These are phyloP conservation scores for Autographa pulchrina DNA, from an alignment of 2,888 invertebrate species.

Conservation along the genomic window DNA sequence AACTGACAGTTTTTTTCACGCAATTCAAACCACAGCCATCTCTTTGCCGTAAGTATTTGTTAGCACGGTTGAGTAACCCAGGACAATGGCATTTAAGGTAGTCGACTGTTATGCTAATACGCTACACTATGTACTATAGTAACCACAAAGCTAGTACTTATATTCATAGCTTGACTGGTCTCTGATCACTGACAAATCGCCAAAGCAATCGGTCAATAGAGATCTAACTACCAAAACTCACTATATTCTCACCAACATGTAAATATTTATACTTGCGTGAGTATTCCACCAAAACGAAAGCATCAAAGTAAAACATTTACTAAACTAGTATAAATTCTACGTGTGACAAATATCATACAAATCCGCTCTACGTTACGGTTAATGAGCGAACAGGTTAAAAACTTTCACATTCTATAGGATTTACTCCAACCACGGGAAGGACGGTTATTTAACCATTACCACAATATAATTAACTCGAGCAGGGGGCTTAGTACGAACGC, in stretches of 20 bases:
- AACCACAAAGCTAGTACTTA: not conserved
- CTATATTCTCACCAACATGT: not conserved
- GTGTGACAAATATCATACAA: too few relatives aligned
- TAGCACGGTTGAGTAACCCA: constrained; percentile 34
- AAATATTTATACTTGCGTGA: not conserved
- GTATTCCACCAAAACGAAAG: too few relatives aligned
- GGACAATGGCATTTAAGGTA: constrained; percentile 28
- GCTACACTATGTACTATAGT: not conserved
- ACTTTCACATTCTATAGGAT: constrained; percentile 1
- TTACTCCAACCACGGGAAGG: constrained; percentile 35
- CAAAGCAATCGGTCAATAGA: constrained; percentile 29
- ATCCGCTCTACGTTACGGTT: not conserved
- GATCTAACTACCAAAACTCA: constrained; percentile 37
- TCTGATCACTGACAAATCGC: constrained; percentile 31
- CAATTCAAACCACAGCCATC: not conserved
- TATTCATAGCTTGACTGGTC: not conserved
- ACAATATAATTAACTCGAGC: constrained; percentile 38
- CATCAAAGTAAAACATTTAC: too few relatives aligned
- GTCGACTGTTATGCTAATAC: constrained; percentile 24
- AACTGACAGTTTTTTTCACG: not conserved
- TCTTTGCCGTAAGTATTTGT: not conserved
- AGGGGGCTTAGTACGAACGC: constrained; percentile 16
- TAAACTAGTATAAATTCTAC: too few relatives aligned
- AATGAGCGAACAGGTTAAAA: not conserved
- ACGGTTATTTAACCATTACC: constrained; percentile 19